Percentiles rank a stretch among this genome's conserved stretches.
These are phyloP conservation scores for Amphibalanus amphitrite DNA, from an alignment of 1,140 invertebrate genomes.

Conservation along the genomic window DNA sequence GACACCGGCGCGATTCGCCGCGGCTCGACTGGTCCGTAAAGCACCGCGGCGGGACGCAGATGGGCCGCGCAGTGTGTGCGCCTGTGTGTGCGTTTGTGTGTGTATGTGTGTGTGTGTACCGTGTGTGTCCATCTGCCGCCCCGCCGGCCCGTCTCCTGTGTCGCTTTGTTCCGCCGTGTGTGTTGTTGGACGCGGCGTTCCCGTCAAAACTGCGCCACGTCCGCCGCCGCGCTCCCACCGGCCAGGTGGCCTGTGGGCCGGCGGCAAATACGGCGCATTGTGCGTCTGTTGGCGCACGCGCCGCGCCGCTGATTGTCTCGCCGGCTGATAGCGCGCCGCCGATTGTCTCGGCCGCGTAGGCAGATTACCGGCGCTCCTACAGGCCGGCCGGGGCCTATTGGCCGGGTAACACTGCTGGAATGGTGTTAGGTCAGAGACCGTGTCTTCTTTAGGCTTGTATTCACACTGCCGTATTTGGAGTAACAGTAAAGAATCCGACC, in stretches of 20 bases:
- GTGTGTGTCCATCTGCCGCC: neutral
- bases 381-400: too few relatives aligned
- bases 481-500: too few relatives aligned
- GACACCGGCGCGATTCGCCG: too few relatives aligned
- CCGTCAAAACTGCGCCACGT: neutral
- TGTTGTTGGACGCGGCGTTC: neutral
- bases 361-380: neutral
- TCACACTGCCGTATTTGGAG: too few relatives aligned
- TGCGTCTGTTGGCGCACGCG: neutral
- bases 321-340: neutral
- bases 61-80: neutral
- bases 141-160: neutral
- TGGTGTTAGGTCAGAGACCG: too few relatives aligned
- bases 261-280: neutral
- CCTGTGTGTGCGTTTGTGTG: too few relatives aligned
- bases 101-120: too few relatives aligned
- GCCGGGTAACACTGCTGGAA: too few relatives aligned
- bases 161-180: neutral
- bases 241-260: neutral
- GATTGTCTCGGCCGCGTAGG: neutral
- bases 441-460: too few relatives aligned
- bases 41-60: too few relatives aligned
- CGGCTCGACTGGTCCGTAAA: too few relatives aligned
- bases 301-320: neutral
- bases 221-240: too few relatives aligned